Evolutionary conservation across 2,888 invertebrate genomes (phyloP).

Genomic region (Tinea pellionella): DNA sequence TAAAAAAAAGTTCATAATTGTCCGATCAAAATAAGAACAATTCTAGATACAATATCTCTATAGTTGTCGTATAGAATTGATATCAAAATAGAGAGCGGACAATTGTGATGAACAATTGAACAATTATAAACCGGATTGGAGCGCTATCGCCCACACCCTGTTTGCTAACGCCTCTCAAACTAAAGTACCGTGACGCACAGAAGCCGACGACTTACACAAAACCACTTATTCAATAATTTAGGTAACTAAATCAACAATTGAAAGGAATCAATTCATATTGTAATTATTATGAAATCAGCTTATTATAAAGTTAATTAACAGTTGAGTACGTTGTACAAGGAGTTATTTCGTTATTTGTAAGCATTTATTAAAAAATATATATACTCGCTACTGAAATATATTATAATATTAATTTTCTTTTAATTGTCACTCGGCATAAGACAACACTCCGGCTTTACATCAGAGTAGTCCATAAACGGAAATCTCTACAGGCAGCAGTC

Average conservation of each 20-base stretch:
- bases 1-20: no score
- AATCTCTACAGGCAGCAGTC: no score
- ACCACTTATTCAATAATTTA: neutral
- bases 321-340: no score
- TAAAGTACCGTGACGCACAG: constrained; percentile 40
- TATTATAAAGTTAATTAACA: neutral
- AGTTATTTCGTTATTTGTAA: no score
- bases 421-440: no score
- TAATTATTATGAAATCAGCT: neutral
- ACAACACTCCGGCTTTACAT: no score
- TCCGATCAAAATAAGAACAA: no score
- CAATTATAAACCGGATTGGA: constrained; percentile 32
- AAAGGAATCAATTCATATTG: neutral
- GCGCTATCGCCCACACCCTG: constrained; percentile 22
- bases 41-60: no score
- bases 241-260: constrained; percentile 5
- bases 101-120: constrained; percentile 32
- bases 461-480: no score
- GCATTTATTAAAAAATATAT: no score
- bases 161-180: constrained; percentile 18
- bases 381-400: no score
- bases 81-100: constrained; percentile 31
- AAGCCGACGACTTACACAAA: neutral
- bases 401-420: no score
- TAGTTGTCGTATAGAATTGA: neutral